A percentile compares a stretch with the other conserved stretches of the same genome.
Evolutionary conservation across 2,888 invertebrate genomes (phyloP).

Genomic region (Dryococelus australis): DNA sequence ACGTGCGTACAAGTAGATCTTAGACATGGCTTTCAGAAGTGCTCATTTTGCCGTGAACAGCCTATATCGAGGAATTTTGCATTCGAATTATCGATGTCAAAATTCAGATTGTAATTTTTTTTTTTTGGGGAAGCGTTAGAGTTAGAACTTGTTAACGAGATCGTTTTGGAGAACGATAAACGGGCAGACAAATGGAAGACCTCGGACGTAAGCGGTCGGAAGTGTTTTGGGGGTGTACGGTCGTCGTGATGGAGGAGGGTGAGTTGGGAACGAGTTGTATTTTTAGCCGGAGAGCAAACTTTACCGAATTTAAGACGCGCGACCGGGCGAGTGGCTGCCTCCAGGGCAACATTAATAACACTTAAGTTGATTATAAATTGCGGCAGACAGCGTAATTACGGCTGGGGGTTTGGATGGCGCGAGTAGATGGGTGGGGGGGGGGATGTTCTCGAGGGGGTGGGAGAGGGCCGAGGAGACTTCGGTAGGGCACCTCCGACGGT

Average conservation of each 20-base stretch:
- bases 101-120: no score
- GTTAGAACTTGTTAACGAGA: no score
- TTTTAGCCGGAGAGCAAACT: neutral
- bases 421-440: neutral
- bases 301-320: conserved; percentile 3
- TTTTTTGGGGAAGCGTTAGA: no score
- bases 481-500: neutral
- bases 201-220: no score
- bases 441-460: neutral
- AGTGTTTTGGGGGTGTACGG: no score
- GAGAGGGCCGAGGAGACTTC: neutral
- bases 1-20: no score
- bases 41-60: no score
- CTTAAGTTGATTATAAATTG: conserved; percentile 16
- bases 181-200: no score
- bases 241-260: neutral
- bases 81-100: no score
- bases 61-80: no score
- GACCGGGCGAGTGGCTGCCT: neutral
- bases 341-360: neutral
- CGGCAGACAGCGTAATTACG: conserved; percentile 3
- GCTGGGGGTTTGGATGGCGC: neutral
- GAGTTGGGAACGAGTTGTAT: neutral
- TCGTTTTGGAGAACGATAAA: no score
- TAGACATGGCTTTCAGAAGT: no score